These are phyloP conservation scores for Lepus timidus DNA, from an alignment of 2,113 vertebrate species.

Conservation along the genomic window DNA sequence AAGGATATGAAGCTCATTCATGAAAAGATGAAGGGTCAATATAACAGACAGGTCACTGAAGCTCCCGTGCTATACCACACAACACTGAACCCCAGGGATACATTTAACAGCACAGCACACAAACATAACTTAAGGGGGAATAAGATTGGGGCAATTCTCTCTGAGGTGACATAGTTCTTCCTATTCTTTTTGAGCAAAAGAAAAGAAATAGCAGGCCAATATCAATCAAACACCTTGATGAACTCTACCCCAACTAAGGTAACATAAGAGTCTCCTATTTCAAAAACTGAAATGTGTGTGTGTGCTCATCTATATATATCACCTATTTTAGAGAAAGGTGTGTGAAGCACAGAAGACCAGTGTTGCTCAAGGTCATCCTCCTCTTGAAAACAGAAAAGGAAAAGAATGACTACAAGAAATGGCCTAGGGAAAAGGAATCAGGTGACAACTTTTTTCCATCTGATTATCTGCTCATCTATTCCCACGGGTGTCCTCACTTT, in stretches of 20 bases:
- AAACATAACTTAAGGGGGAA: constrained; percentile 5
- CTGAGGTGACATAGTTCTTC: background rate
- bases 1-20: constrained; percentile 39
- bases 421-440: background rate
- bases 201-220: background rate
- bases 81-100: background rate
- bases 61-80: background rate
- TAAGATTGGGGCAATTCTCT: background rate
- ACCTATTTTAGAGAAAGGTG: background rate
- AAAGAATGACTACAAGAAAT: constrained; percentile 44
- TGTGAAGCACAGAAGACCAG: background rate
- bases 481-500: background rate
- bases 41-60: constrained; percentile 9
- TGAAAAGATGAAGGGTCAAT: constrained; percentile 5
- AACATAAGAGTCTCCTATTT: constrained; percentile 13
- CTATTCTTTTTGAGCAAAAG: background rate
- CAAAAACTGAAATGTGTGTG: background rate
- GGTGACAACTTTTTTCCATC: constrained; percentile 11
- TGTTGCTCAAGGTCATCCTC: constrained; percentile 78
- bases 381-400: constrained; percentile 3
- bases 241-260: background rate
- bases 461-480: background rate
- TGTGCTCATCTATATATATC: background rate
- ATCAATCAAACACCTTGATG: background rate
- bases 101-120: background rate